These are phyloP conservation scores for Battus philenor DNA, from an alignment of 1,140 invertebrate species.

Conservation along the genomic window DNA sequence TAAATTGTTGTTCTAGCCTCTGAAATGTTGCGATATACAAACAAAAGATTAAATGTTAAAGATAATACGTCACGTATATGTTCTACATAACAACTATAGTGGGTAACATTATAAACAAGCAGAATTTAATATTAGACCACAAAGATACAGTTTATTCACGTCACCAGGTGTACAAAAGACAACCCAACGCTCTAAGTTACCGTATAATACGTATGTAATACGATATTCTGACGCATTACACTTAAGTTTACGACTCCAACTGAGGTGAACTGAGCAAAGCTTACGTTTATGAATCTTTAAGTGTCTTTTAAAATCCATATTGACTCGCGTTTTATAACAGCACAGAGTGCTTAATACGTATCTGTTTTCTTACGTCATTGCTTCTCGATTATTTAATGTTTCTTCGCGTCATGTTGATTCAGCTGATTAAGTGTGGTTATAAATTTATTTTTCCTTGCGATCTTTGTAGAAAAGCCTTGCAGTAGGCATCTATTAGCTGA, in stretches of 20 bases:
- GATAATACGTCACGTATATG: too few species aligned
- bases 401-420: too few species aligned
- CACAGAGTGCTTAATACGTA: slow-evolving; percentile 8
- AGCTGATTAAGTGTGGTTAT: too few species aligned
- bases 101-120: slow-evolving; percentile 41
- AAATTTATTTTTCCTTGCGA: too few species aligned
- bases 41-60: too few species aligned
- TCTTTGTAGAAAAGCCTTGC: too few species aligned
- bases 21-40: too few species aligned
- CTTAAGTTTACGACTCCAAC: slow-evolving; percentile 61
- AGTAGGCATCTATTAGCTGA: too few species aligned
- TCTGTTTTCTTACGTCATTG: slow-evolving; percentile 7
- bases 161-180: slow-evolving; percentile 60
- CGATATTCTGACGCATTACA: slow-evolving; percentile 59
- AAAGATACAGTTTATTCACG: slow-evolving; percentile 46
- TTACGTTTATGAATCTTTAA: slow-evolving; percentile 70
- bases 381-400: slow-evolving; percentile 1
- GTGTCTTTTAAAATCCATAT: slow-evolving; percentile 60
- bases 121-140: slow-evolving; percentile 51
- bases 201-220: slow-evolving; percentile 53
- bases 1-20: too few species aligned
- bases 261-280: slow-evolving; percentile 55
- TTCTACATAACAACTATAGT: slow-evolving; percentile 24
- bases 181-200: slow-evolving; percentile 50
- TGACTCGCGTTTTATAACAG: slow-evolving; percentile 31